These are phyloP conservation scores for Chionoecetes opilio DNA, from an alignment of 1,140 invertebrate species.

Conservation along the genomic window DNA sequence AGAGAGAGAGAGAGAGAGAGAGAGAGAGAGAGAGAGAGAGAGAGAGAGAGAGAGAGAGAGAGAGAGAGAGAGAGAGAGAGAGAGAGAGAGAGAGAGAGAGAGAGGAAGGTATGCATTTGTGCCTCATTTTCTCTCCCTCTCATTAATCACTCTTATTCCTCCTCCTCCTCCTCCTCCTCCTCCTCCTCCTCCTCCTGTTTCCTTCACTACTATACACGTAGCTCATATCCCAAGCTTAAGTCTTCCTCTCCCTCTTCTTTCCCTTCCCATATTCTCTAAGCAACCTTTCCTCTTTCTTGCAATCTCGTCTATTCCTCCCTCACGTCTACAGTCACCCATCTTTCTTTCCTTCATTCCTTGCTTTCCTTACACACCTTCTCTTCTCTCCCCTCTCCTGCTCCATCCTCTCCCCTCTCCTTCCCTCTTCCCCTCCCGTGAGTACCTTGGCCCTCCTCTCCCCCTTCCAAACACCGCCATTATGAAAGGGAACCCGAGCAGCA, in stretches of 20 bases:
- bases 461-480: not conserved
- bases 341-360: not conserved
- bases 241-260: not conserved
- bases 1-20: not conserved
- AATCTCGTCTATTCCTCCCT: too few relatives aligned
- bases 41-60: conserved; percentile 17
- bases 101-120: not conserved
- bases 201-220: not conserved
- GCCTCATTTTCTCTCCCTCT: not conserved
- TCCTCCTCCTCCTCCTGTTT: not conserved
- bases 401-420: not conserved
- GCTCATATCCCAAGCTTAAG: too few relatives aligned
- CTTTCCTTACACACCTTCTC: not conserved
- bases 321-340: not conserved
- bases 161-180: not conserved
- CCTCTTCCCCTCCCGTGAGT: not conserved
- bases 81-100: conserved; percentile 8
- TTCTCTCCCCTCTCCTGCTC: not conserved
- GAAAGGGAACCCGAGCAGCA: conserved; percentile 12
- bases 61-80: conserved; percentile 8
- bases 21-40: conserved; percentile 62
- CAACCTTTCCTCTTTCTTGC: not conserved
- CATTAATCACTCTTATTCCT: not conserved
- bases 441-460: not conserved
- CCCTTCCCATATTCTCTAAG: not conserved